A percentile compares a stretch with the other conserved stretches of the same genome.
These are phyloP conservation scores for Rissa tridactyla DNA, from an alignment of 2,113 vertebrate genomes.

Conservation along the genomic window DNA sequence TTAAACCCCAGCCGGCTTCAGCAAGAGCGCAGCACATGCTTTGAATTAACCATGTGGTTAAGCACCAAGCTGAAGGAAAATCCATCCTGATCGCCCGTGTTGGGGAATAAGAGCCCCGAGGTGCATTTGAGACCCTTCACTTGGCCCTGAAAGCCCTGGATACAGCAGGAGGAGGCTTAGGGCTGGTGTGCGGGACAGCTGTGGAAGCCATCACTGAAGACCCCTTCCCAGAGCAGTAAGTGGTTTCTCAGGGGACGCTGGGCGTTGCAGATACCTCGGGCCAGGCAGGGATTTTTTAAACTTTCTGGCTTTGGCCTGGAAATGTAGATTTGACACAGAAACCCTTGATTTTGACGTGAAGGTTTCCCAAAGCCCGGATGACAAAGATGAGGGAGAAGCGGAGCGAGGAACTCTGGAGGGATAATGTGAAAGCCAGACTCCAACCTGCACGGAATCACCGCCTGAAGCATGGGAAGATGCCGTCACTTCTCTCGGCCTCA, in stretches of 20 bases:
- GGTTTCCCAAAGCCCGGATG: not conserved
- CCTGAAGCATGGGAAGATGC: not conserved
- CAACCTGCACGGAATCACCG: not conserved
- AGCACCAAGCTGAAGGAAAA: not conserved
- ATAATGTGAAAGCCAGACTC: not conserved
- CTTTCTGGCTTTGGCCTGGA: not conserved
- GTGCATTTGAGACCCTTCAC: not conserved
- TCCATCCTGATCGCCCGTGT: fast-evolving
- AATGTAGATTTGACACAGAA: not conserved
- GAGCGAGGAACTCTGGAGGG: not conserved
- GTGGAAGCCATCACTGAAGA: not conserved
- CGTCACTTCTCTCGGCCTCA: not conserved
- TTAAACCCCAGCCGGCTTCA: not conserved
- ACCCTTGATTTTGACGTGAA: not conserved
- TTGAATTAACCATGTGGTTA: not conserved
- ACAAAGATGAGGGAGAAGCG: not conserved
- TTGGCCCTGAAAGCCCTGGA: not conserved
- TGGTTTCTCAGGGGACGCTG: fast-evolving
- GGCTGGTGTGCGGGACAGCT: not conserved
- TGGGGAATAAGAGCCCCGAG: not conserved
- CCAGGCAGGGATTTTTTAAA: not conserved
- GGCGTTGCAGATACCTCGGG: not conserved
- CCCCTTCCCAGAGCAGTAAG: not conserved
- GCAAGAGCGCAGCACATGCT: not conserved
- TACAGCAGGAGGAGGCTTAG: not conserved